These are phyloP conservation scores for Furnarius figulus DNA, from an alignment of 2,113 vertebrate species.

Conservation along the genomic window DNA sequence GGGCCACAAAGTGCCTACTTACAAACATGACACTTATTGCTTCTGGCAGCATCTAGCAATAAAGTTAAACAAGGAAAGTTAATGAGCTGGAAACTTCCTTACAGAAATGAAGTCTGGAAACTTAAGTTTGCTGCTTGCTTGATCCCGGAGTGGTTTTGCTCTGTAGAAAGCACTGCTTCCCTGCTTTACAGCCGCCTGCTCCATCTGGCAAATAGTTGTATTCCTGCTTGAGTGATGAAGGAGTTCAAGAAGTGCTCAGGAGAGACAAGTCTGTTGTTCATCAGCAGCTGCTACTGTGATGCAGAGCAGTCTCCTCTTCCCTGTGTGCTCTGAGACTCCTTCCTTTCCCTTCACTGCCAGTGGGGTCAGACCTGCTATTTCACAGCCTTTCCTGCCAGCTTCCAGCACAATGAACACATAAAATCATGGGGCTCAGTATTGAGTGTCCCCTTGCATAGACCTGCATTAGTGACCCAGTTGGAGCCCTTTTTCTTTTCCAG, in stretches of 20 bases:
- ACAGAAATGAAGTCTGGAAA: constrained; percentile 21
- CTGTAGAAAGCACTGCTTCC: background rate
- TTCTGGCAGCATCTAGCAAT: background rate
- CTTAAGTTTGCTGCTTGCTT: constrained; percentile 7
- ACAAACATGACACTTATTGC: background rate
- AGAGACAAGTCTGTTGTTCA: background rate
- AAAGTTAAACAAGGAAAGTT: constrained; percentile 11
- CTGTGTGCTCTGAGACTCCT: background rate
- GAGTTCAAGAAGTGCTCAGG: background rate
- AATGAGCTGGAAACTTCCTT: constrained; percentile 23
- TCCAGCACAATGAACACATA: background rate
- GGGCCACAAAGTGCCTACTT: background rate
- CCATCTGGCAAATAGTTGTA: constrained; percentile 18
- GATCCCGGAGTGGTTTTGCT: background rate
- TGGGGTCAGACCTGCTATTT: background rate
- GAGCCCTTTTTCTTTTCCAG: background rate
- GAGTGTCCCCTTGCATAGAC: background rate
- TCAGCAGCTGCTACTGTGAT: background rate
- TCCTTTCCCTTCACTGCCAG: background rate
- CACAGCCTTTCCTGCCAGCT: background rate
- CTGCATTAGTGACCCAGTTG: background rate
- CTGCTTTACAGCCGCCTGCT: background rate
- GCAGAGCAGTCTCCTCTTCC: background rate
- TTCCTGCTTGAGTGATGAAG: background rate
- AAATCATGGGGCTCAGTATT: background rate